Conservation (phyloP, 2,888 invertebrate species). For the Tupiocoris notatus region DNA sequence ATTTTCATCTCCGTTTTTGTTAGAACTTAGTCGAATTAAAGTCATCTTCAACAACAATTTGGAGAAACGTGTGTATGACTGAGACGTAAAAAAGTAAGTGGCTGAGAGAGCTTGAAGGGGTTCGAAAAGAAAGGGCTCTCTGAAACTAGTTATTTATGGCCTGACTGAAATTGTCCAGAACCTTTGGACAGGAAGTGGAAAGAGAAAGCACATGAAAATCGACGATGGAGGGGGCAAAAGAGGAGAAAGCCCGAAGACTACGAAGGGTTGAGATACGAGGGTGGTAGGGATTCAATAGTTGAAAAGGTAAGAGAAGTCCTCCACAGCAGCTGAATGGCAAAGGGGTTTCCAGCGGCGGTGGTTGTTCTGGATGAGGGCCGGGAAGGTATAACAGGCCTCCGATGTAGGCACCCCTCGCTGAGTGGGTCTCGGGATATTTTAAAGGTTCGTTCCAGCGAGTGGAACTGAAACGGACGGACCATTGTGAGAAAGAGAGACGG, state of each 20-base stretch:
- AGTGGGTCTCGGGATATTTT: constrained; percentile 36
- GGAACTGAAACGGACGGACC: background rate
- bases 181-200: constrained; percentile 20
- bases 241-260: background rate
- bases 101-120: background rate
- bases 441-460: constrained; percentile 30
- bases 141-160: constrained; percentile 34
- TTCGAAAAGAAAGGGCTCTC: background rate
- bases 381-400: constrained; percentile 1
- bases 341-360: background rate
- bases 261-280: background rate
- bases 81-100: background rate
- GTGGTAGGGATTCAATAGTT: background rate
- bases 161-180: constrained; percentile 30
- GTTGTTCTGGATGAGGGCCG: background rate
- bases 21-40: too few relatives aligned
- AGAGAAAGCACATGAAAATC: background rate
- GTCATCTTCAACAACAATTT: too few relatives aligned
- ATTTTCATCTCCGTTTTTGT: too few relatives aligned
- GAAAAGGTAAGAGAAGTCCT: constrained; percentile 26
- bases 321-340: constrained; percentile 20
- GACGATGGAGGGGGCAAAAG: background rate
- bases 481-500: constrained; percentile 9
- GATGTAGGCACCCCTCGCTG: background rate
- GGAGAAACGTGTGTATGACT: background rate